phyloP scores from a whole-genome alignment of 2,797 vertebrate species.

The Danio kyathit region DNA sequence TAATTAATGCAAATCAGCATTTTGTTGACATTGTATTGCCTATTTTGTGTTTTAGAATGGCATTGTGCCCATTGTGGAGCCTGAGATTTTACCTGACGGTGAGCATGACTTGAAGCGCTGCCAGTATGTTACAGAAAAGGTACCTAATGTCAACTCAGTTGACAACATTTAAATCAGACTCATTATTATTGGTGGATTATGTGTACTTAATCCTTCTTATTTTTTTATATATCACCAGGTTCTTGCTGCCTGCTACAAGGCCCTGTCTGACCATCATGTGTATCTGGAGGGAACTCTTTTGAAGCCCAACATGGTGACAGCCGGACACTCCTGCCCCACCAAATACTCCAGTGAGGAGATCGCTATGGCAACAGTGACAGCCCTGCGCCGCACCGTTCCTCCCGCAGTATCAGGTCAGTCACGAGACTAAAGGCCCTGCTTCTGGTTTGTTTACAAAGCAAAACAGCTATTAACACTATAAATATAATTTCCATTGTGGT shows the following conservation, averaged over 20 bases:
- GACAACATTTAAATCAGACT: not conserved
- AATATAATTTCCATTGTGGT: too few relatives aligned
- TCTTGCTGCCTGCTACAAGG: constrained; percentile 95
- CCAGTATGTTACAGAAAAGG: constrained; percentile 97
- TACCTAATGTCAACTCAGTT: constrained; percentile 63
- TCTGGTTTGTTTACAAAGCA: too few relatives aligned
- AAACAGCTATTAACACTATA: too few relatives aligned
- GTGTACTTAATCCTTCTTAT: too few relatives aligned
- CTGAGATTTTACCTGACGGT: constrained; percentile 97
- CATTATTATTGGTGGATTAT: not conserved
- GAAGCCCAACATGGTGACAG: constrained; percentile 99
- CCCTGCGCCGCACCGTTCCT: constrained; percentile 94
- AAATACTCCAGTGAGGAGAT: constrained; percentile 91
- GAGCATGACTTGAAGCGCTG: constrained; percentile 95
- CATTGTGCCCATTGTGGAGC: constrained; percentile 97
- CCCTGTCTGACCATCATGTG: constrained; percentile 95
- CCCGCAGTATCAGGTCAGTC: constrained; percentile 91
- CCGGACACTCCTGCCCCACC: constrained; percentile 91
- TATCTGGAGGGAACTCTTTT: constrained; percentile 97
- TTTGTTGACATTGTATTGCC: too few relatives aligned
- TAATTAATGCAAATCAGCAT: too few relatives aligned
- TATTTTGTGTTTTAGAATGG: constrained; percentile 83
- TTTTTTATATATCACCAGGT: constrained; percentile 78
- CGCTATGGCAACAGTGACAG: constrained; percentile 95
- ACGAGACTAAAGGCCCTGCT: not conserved